These are phyloP conservation scores for Myioborus miniatus DNA, from an alignment of 2,797 vertebrate species.

Conservation along the genomic window DNA sequence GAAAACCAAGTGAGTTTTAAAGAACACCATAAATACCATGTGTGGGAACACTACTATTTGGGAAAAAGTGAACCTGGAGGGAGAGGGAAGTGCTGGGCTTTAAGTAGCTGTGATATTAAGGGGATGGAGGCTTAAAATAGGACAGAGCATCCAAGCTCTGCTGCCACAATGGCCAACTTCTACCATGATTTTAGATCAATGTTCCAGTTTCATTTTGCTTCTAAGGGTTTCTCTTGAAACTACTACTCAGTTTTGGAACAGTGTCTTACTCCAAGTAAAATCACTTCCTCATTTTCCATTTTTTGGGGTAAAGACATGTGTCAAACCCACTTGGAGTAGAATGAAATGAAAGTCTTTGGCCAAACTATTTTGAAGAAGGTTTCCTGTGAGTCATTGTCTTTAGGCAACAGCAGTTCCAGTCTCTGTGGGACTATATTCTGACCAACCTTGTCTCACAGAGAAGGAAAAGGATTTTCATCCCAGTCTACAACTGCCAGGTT, in stretches of 20 bases:
- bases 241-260: not conserved
- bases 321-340: not conserved
- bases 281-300: not conserved
- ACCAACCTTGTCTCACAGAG: not conserved
- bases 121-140: not conserved
- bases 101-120: not conserved
- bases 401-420: not conserved
- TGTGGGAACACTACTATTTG: not conserved
- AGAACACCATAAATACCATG: not conserved
- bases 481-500: not conserved
- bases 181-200: not conserved
- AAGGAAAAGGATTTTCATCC: not conserved
- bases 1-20: slow-evolving; percentile 84
- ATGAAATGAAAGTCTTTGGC: not conserved
- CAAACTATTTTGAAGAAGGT: not conserved
- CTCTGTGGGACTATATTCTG: not conserved
- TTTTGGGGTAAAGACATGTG: not conserved
- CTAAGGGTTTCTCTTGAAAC: not conserved
- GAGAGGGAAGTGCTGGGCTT: not conserved
- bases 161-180: not conserved
- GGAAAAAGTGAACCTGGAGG: not conserved
- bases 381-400: not conserved
- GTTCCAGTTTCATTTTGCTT: not conserved
- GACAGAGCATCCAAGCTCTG: not conserved
- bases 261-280: not conserved